These are phyloP conservation scores for Strigamia crassipes DNA, from an alignment of 2,888 invertebrate genomes.

Conservation along the genomic window DNA sequence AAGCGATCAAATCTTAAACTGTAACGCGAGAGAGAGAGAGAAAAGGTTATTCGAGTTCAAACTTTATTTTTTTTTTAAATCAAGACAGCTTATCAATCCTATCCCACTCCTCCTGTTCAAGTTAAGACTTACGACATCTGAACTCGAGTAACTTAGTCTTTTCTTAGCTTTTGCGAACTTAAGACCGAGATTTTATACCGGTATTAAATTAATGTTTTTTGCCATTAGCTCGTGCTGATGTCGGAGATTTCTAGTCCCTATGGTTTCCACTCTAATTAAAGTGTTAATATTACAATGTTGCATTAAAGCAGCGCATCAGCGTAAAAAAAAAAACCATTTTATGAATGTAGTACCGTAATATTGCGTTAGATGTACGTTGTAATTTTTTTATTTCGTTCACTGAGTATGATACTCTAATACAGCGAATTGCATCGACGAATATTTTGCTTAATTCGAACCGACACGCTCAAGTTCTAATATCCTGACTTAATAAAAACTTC, in stretches of 20 bases:
- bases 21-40: neutral
- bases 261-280: too few relatives aligned
- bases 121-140: too few relatives aligned
- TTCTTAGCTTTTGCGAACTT: neutral
- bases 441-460: neutral
- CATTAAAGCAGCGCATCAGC: too few relatives aligned
- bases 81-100: neutral
- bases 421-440: neutral
- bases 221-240: too few relatives aligned
- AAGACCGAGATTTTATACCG: neutral
- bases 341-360: too few relatives aligned
- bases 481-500: neutral
- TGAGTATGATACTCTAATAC: neutral
- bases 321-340: too few relatives aligned
- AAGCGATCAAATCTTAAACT: neutral
- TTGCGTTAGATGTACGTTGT: too few relatives aligned
- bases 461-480: neutral
- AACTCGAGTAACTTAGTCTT: neutral
- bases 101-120: neutral
- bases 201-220: neutral
- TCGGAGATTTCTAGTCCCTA: too few relatives aligned
- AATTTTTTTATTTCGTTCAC: too few relatives aligned
- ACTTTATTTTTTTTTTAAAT: neutral
- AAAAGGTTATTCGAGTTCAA: slow-evolving; percentile 11
- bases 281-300: too few relatives aligned